Base-by-base conservation (phyloP, 2,113 vertebrate genomes). In the Thomomys bottae region DNA sequence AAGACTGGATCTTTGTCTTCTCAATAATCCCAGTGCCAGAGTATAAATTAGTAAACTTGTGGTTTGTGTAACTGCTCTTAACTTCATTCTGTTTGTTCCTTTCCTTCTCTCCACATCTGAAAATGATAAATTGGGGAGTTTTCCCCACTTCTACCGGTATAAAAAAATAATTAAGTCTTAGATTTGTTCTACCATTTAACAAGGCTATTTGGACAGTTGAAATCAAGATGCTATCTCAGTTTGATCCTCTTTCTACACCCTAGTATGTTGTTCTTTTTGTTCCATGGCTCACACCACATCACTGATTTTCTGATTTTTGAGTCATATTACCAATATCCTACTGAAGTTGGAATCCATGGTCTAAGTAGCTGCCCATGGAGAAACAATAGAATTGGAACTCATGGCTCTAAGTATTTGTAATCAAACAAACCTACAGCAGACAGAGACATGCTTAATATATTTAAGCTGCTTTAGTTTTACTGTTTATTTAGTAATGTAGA, bases 21-120 rank as follows among this genome's bases (percentile, higher is more conserved):
- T 49, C 49, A 57, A 32, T 70, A 68, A 77, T 59, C n/a, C 61
- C 23, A 91, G 8, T 36, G 40, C 24, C 54, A 80, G 94, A 75
- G 34, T 49, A 85, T 82, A 73, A 77, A 70, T 63, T 63, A 84
- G 77, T 87, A 73, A 91, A 91, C 87, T 5, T 71, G 54, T 84
- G 54, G 67, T 49, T 59, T 26, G 12, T 15, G 24, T 30, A 61
- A 42, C 21, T 64, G 42, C 36, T 36, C 26, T 92, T 59, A 49
- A 30, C 23, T 80, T 92, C 28, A 17, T 92, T n/a, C 40, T 26
- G 3, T 72, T 64, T 79, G 36, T 93, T 32, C 28, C 70, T 93
- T 88, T 63, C 36, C 24, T 83, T 83, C 8, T 76, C 40, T 85
- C 59, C 38, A 7, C 72, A 91, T 84, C 59, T 54, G 14, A 84